Evolutionary conservation across 2,113 vertebrate species (phyloP).

Genomic region (Prietella phreatophila): DNA sequence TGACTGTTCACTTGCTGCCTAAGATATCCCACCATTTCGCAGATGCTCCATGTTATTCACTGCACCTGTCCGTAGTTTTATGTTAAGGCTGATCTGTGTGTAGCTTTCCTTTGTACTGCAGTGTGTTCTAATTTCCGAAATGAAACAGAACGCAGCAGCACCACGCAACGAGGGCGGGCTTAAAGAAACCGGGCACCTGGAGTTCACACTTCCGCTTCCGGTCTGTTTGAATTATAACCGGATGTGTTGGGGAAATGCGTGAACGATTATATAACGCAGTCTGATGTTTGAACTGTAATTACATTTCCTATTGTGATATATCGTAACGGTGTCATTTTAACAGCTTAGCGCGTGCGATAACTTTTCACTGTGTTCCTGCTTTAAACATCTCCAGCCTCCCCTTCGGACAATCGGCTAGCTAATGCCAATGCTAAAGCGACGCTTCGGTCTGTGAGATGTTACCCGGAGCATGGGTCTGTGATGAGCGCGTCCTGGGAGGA

Average conservation of each 20-base stretch:
- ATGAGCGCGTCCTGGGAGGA: neutral
- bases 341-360: neutral
- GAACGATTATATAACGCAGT: neutral
- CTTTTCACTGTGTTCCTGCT: neutral
- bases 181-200: neutral
- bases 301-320: neutral
- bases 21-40: too few species aligned
- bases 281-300: neutral
- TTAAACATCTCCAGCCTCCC: neutral
- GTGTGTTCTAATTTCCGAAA: neutral
- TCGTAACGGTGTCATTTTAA: neutral
- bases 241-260: neutral
- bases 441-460: neutral
- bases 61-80: too few species aligned
- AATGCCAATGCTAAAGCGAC: conserved; percentile 18
- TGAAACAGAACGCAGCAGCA: neutral
- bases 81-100: too few species aligned
- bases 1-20: too few species aligned
- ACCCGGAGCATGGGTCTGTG: neutral
- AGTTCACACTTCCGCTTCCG: neutral
- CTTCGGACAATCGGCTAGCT: neutral
- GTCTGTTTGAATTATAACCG: neutral
- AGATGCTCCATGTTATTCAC: too few species aligned
- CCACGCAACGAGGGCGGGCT: neutral
- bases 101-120: too few species aligned